Conservation (phyloP, 2,113 vertebrate species). For the Phrynosoma blainvillii region DNA sequence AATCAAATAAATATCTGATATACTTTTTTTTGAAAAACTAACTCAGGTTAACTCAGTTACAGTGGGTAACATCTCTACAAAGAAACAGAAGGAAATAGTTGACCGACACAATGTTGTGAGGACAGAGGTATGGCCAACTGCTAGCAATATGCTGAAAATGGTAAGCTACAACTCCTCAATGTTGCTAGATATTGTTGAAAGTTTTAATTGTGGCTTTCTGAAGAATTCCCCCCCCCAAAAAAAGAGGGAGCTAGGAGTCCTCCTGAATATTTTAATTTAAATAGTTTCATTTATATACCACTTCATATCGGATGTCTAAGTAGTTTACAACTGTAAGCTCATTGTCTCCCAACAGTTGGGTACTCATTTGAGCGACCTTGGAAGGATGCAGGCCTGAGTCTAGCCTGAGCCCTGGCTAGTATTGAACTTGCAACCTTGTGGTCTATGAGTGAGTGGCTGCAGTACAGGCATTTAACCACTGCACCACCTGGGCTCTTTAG, state of each 20-base stretch:
- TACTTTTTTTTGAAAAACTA: background rate
- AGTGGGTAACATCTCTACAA: background rate
- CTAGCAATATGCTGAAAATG: conserved; percentile 57
- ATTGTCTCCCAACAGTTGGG: no score
- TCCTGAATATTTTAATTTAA: background rate
- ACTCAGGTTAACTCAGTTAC: background rate
- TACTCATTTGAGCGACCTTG: no score
- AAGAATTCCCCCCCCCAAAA: background rate
- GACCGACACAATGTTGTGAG: conserved; percentile 48
- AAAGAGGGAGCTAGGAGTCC: background rate
- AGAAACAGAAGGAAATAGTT: conserved; percentile 19
- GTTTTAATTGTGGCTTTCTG: background rate
- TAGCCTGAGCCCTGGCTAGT: no score
- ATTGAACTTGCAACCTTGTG: no score
- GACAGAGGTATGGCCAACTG: conserved; percentile 5
- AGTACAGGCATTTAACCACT: no score
- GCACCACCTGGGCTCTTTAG: no score
- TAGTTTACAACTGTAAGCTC: no score
- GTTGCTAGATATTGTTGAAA: background rate
- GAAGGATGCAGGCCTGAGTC: no score
- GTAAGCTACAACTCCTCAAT: background rate
- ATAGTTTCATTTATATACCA: background rate
- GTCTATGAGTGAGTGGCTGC: no score
- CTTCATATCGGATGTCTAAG: no score
- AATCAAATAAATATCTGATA: background rate